Base-by-base conservation (phyloP, 37 sponge, comb jelly and placozoan species). In the Eunapius fragilis region DNA sequence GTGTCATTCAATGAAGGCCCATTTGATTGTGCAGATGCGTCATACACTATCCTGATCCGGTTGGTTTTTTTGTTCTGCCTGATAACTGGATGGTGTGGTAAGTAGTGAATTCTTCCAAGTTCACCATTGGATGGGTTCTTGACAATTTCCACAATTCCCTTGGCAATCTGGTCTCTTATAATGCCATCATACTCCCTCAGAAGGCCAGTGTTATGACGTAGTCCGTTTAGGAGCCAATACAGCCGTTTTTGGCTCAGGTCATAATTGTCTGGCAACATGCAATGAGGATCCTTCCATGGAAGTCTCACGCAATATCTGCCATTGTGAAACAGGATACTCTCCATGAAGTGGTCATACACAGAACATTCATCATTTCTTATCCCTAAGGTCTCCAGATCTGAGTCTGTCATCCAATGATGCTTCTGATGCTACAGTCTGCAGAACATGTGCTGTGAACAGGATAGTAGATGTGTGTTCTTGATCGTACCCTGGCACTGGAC, bases 231-330 rank as follows among this genome's bases (percentile, higher is more conserved):
- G 30, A 80, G 69, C 26, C 81, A 69, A 49, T 50, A 30, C 69
- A 72, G 84, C 23, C 84, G 58, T 36, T 74, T 72, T 19, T 47
- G 67, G 33, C 75, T 48, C 31, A 84, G 74, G 38, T 83, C 48
- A 37, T 36, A 36, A 41, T 84, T 31, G 6, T 84, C 68, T 23
- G 69, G 69, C 48, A 85, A 34, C 50, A 37, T 33, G n/a, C 78
- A 70, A 50, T 85, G 86, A 35, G 47, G 37, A 17, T 7, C 50
- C 76, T 77, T 85, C 86, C 86, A 85, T 50, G 77, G 86, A 41
- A 85, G 78, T 68, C 69, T 28, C 25, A 77, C 86, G 23, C 78
- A 77, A 78, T 85, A 85, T 77, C 86, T 68, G 25, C 78, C 32
- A 28, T 70, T 48, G 17, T 85, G 27, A 34, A 77, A 85, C 23